phyloP scores from a whole-genome alignment of 1,140 invertebrate genomes.

The Odontomachus brunneus region DNA sequence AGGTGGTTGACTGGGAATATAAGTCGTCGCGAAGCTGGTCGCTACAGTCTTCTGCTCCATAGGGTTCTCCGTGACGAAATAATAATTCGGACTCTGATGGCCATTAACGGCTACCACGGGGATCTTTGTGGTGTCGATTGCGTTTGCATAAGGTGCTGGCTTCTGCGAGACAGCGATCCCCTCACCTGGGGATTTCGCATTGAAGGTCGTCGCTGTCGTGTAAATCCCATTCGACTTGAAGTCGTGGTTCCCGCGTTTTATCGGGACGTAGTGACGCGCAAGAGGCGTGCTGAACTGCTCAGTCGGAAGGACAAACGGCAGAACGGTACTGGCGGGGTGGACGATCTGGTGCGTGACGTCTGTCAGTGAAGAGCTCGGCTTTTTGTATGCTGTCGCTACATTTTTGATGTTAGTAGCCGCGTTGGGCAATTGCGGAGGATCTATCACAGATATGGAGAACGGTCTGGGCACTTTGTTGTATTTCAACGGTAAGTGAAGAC shows the following conservation, averaged over 20 bases:
- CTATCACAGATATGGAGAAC: slow-evolving; percentile 13
- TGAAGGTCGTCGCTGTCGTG: neutral
- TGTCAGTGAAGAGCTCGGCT: neutral
- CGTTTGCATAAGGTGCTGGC: neutral
- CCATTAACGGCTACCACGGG: neutral
- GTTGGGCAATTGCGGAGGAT: neutral
- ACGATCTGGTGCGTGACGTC: neutral
- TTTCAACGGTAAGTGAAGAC: slow-evolving; percentile 22
- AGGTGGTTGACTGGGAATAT: slow-evolving; percentile 3
- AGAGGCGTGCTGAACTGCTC: neutral
- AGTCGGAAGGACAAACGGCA: slow-evolving; percentile 39
- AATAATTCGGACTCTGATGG: neutral
- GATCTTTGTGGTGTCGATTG: neutral
- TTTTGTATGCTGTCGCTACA: neutral
- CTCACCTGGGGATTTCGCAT: neutral
- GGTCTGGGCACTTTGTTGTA: slow-evolving; percentile 49
- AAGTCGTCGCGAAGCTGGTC: neutral
- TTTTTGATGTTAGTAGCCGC: neutral
- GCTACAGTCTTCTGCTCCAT: neutral
- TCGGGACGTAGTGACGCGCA: slow-evolving; percentile 21
- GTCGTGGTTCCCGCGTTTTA: slow-evolving; percentile 5
- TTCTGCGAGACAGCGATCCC: no score
- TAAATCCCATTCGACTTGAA: neutral
- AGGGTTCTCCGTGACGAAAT: neutral
- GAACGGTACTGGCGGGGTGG: slow-evolving; percentile 8